Base-by-base conservation (phyloP, 1,140 invertebrate species). In the Cecropterus lyciades region DNA sequence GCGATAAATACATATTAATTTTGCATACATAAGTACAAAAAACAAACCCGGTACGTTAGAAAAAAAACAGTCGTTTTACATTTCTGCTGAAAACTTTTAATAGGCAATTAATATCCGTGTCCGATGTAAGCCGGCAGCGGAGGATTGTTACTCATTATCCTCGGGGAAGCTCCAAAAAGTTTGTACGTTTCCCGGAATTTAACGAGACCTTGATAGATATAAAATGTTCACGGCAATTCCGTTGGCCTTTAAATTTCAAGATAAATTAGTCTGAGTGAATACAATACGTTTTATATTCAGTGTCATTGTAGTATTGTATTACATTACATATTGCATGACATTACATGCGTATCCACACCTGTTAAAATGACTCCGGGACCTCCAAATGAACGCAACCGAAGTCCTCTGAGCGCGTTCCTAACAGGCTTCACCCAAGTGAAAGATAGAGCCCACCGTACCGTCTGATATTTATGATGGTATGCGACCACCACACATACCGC, bases 21-120 rank as follows among this genome's bases (percentile, higher is more conserved):
- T 37, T 37, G 33, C 9, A 7, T 37, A 37, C 11, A 37, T 4
- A 3, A 43, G 0, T 30, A 13, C 5, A 2, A 43, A 2, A 43
- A 43, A 14, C 40, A 14, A 14, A 14, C 1, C n/a, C 37, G n/a
- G 27, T 43, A 37, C 37, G 33, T 53, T 37, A 53, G 13, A 53
- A 37, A 15, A 5, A 53, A 37, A 9, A 16, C 13, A 0, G 14
- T 14, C n/a, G 48, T 49, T 16, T 14, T 53, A 16, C 51, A 16
- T 1, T 33, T 37, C 4, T 16, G 51, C 37, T 53, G 30, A 59
- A 59, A 59, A 46, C 42, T 59, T 59, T 59, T 59, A 59, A 59
- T 30, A 46, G 56, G 13, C 56, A 59, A 59, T 59, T 59, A 59
- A 59, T 46, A 59, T 59, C 43, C 43, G 17, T 57, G 20, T 59